Base-by-base conservation (phyloP, 2,888 invertebrate genomes). In the Pristionchus entomophagus region DNA sequence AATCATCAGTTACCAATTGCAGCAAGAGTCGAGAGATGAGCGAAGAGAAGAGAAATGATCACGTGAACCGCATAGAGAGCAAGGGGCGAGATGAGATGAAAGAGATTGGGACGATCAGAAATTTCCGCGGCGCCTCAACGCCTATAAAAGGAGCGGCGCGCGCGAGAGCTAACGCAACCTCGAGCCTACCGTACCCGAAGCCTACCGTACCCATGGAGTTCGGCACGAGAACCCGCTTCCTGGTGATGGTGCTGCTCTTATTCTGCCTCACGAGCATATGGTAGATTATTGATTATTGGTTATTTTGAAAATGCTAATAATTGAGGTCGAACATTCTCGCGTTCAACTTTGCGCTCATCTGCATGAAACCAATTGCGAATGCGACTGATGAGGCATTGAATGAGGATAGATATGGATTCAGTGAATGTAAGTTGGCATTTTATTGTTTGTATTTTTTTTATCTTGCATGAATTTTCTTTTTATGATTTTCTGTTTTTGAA, bases 311-410 rank as follows among this genome's bases (percentile, higher is more conserved):
- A n/a, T 93, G 93, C 93, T 89, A 38, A 62, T 88, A 85, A 65
- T 84, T 22, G 38, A 90, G 89, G 89, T 92, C 93, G 38, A 93
- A 93, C 88, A 93, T 93, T 86, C 88, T 93, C 35, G 86, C 91
- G 59, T 93, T 93, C 89, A 93, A 93, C 86, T 93, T 93, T 84
- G 93, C 93, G n/a, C 86, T 92, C 22, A 91, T 93, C 83, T 93
- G 93, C 85, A 90, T 92, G 90, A 87, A 86, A 26, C 89, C 88
- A 19, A 26, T 53, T 10, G 82, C n/a, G n/a, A 87, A 86, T 5
- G 82, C 77, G 0, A 41, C 49, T n/a, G 56, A 49, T n/a, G 62
- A 41, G 14, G 12, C 5, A 5, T 29, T 59, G 14, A 59, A 56
- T 29, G 81, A 80, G 2, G 86, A 86, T n/a, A n/a, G 56, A 26